Base-by-base conservation (phyloP, 2,113 vertebrate species). In the Beaufortia kweichowensis region DNA sequence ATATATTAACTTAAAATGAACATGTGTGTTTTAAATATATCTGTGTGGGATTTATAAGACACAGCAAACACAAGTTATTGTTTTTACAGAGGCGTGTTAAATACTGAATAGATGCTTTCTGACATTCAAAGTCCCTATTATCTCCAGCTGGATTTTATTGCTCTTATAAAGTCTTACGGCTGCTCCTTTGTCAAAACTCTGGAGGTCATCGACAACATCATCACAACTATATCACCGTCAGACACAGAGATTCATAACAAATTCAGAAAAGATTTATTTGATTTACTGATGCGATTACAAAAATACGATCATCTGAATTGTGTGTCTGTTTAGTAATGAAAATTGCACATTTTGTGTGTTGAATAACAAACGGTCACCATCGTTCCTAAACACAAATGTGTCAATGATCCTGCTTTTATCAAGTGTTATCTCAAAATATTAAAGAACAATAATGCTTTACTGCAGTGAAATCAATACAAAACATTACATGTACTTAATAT, bases 251-350 rank as follows among this genome's bases (percentile, higher is more conserved):
- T 19, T 43, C n/a, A 24, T 21, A 60, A 60, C 64, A 77, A 68
- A 77, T 23, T 11, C 53, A 24, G 5, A 55, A 46, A 21, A 76
- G 26, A 48, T 83, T 83, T 83, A 83, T 83, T 83, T 80, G 41
- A 24, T 80, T 61, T 46, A 67, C 56, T 53, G 70, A 35, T 31
- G 60, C 9, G 41, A 78, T 82, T 78, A 78, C 64, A 83, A 80
- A 83, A 83, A 77, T 79, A 75, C 35, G 26, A 4, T 68, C 33
- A 10, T 29, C 10, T 63, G 9, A 67, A 24, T 11, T 23, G 26
- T 41, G 59, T 29, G 6, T n/a, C 6, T 23, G 11, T 14, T 29
- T 39, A 23, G 29, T 48, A 64, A 28, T 59, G 59, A 73, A 66
- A 71, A 61, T 24, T 9, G 15, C 57, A 64, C 15, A 41, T 21